Evolutionary conservation across 2,797 vertebrate species (phyloP), one percentile per base, ranked within the genome.

Genomic region (Columba guinea): DNA sequence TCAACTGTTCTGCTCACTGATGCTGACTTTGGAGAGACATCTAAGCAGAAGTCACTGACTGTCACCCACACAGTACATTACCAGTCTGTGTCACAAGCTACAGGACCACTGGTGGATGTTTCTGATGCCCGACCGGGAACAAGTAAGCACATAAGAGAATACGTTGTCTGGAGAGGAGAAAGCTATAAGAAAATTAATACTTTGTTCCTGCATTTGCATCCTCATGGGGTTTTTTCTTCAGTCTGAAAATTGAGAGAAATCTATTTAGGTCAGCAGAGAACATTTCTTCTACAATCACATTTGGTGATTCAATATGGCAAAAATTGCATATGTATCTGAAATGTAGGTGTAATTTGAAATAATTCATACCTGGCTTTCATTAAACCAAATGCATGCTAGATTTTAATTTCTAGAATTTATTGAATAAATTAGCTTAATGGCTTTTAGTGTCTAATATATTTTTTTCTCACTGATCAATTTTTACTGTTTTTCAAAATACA

Each of bases 31-130:
- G 99, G 99, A 49, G 99, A 99, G 96, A 99, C 99, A 0, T 99
- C 99, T 55, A 99, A 99, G 91, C 99, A 99, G 94, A 99, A 99
- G 97, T 99, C 99, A 30, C 98, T 99, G 97, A 99, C 99, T 3
- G 99, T 99, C 92, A 99, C 99, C n/a, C 99, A 99, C 97, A 99
- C 99, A 0, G 99, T 99, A 83, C 99, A 99, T 94, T 99, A 99
- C 97, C 99, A 99, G 96, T 99, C 99, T 3, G 98, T 99, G 95
- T 99, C 99, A 62, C 99, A 99, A 97, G 99, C 99, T 94, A 99
- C 99, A 3, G 99, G 99, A 87, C 99, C 99, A 2, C 97, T 99
- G 90, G 99, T 99, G 96, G 99, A 99, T n/a, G 99, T 99, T 91
- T 99, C 99, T 46, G 99, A 99, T 34, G 99, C 99, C 92, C 98